Conservation (phyloP, 2,888 invertebrate genomes). For the Lacanobia wlatinum region DNA sequence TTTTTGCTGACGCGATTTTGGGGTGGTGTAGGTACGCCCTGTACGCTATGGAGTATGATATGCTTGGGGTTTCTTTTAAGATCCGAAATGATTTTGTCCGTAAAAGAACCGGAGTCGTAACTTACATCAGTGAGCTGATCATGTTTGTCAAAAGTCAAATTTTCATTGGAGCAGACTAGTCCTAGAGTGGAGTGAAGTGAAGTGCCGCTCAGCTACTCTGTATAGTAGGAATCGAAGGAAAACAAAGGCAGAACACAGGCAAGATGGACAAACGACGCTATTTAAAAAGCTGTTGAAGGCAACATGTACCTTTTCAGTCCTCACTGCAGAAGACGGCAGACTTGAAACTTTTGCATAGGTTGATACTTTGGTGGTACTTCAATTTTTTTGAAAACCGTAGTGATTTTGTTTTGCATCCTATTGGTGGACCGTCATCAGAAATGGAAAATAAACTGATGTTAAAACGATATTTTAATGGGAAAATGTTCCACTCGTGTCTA, state of each 20-base stretch:
- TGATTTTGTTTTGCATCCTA: no score
- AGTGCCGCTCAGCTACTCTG: not conserved
- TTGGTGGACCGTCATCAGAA: no score
- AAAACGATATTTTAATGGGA: not conserved
- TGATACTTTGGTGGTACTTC: not conserved
- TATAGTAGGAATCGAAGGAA: no score
- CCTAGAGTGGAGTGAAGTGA: not conserved
- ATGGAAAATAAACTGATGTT: not conserved
- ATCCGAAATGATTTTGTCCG: not conserved
- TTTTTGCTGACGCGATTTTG: slow-evolving; percentile 42
- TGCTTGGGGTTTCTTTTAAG: not conserved
- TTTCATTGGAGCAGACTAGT: not conserved
- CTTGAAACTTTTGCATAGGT: no score
- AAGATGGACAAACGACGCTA: no score
- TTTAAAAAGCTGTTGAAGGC: no score
- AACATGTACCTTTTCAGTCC: no score
- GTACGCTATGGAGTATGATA: not conserved
- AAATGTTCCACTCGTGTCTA: not conserved
- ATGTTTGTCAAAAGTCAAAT: not conserved
- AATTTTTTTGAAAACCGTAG: no score
- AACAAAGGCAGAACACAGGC: no score
- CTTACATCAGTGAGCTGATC: not conserved
- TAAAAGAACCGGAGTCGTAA: not conserved
- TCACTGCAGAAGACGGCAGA: no score
- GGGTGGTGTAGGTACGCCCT: not conserved